Conservation (phyloP, 2,888 invertebrate species). For the Rotaria magnacalcarata region DNA sequence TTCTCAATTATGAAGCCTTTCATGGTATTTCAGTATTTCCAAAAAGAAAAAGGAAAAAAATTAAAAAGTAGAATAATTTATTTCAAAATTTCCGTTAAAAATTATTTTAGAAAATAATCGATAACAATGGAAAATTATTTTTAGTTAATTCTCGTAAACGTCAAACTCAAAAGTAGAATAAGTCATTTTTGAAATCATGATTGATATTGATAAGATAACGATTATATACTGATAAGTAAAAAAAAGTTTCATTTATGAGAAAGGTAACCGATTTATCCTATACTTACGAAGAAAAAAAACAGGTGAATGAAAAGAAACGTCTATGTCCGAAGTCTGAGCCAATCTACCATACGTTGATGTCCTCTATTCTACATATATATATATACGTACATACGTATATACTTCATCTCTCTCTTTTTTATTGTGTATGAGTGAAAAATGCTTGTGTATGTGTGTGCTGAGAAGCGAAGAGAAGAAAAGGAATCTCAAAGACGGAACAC, state of each 20-base stretch:
- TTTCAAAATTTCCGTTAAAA: no score
- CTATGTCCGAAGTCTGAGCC: conserved; percentile 15
- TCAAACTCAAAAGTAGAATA: neutral
- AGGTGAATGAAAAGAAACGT: conserved; percentile 18
- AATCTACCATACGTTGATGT: conserved; percentile 17
- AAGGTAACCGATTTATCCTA: neutral
- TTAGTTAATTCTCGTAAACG: neutral
- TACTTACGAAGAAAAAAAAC: neutral
- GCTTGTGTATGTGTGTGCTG: neutral
- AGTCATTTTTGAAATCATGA: neutral
- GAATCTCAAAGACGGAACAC: conserved; percentile 31
- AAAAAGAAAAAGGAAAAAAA: neutral
- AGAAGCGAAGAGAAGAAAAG: neutral
- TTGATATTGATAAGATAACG: conserved; percentile 23
- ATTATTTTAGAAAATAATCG: no score
- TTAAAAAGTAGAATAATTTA: no score
- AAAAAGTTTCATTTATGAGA: neutral
- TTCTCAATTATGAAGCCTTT: conserved; percentile 3
- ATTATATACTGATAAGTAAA: neutral
- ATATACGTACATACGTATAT: neutral
- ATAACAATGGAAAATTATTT: no score
- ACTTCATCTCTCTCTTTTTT: neutral
- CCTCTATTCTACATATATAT: conserved; percentile 1
- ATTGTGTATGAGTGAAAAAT: conserved; percentile 6
- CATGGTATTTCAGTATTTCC: neutral